Evolutionary conservation across 2,888 invertebrate species (phyloP).

Genomic region (Amiota minor): DNA sequence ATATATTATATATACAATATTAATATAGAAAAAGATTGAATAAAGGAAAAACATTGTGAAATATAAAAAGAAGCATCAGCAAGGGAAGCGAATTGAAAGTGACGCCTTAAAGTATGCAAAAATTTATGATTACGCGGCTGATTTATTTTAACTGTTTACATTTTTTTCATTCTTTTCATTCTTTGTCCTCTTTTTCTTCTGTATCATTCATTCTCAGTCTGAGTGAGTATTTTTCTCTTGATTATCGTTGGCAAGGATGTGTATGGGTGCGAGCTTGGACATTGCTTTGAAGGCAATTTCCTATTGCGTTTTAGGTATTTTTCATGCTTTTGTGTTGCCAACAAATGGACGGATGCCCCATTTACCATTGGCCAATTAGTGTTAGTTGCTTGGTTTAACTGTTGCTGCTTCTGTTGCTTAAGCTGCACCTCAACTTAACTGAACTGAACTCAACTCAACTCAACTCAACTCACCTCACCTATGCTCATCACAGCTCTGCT

Average conservation of each 20-base stretch:
- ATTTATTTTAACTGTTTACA: slow-evolving; percentile 32
- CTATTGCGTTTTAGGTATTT: no score
- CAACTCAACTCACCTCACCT: not conserved
- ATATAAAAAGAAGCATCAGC: no score
- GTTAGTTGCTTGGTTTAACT: no score
- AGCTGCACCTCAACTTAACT: not conserved
- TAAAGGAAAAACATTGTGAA: no score
- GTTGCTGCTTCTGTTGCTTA: not conserved
- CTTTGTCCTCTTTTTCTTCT: no score
- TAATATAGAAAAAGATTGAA: no score
- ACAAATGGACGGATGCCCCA: not conserved
- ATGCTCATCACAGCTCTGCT: not conserved
- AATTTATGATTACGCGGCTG: slow-evolving; percentile 20
- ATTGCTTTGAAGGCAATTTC: no score
- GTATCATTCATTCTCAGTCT: no score
- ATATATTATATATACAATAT: no score
- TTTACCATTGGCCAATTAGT: slow-evolving; percentile 2
- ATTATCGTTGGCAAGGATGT: no score
- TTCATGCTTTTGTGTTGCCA: slow-evolving; percentile 3
- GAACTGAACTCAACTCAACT: not conserved
- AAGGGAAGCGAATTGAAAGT: not conserved
- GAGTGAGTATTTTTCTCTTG: no score
- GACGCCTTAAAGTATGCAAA: slow-evolving; percentile 23
- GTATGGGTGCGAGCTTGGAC: no score
- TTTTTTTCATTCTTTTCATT: not conserved